Conservation (phyloP, 2,888 invertebrate genomes). For the Caenorhabditis virilis region DNA sequence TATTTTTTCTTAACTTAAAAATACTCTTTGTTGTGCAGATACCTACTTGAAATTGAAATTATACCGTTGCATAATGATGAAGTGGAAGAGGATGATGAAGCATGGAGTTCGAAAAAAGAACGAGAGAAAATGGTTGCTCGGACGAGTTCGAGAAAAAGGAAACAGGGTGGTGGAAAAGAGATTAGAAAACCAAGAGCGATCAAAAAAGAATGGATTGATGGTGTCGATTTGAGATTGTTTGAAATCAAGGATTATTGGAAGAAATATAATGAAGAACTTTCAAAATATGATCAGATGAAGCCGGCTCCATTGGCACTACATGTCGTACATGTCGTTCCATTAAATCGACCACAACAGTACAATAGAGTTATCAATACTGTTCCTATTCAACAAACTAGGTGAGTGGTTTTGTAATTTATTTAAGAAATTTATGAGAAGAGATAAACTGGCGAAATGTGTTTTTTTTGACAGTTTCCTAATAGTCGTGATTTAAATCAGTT, state of each 20-base stretch:
- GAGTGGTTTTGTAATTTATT: too few relatives aligned
- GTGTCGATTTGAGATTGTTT: constrained; percentile 61
- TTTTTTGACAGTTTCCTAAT: too few relatives aligned
- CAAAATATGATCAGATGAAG: constrained; percentile 4
- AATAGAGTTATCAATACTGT: too few relatives aligned
- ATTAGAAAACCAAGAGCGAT: constrained; percentile 10
- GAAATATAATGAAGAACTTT: too few relatives aligned
- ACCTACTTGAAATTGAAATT: constrained; percentile 51
- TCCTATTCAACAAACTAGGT: too few relatives aligned
- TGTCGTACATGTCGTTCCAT: too few relatives aligned
- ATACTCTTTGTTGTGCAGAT: too few relatives aligned
- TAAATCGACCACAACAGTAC: too few relatives aligned
- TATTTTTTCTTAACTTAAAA: too few relatives aligned
- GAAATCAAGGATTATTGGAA: constrained; percentile 55
- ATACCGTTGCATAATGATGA: constrained; percentile 55
- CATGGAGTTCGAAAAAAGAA: constrained; percentile 18
- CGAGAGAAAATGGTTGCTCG: constrained; percentile 11
- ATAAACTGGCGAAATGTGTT: too few relatives aligned
- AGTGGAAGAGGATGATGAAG: constrained; percentile 31
- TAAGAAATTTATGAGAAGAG: too few relatives aligned
- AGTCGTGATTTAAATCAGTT: too few relatives aligned
- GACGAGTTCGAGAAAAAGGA: constrained; percentile 5
- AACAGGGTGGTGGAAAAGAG: not conserved
- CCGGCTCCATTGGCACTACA: not conserved
- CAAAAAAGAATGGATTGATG: constrained; percentile 52